Evolutionary conservation across 2,797 vertebrate species (phyloP), one percentile per base, ranked within the genome.

Genomic region (Neostethus bicornis): DNA sequence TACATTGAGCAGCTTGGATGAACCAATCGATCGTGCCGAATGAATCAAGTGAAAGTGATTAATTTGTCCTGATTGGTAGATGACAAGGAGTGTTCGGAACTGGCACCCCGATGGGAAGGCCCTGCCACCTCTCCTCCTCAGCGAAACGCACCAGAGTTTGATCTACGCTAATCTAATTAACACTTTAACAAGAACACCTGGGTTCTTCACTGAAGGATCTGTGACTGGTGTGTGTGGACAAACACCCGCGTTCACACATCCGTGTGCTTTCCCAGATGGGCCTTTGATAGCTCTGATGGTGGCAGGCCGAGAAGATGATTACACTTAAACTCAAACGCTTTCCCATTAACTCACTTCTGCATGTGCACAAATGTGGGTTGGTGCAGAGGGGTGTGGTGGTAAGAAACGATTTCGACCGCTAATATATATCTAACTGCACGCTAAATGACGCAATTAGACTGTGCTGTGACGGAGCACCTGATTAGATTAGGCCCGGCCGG

Each of bases 81-180:
- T 83, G 75, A 74, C 50, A 75, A 79, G 67, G 43, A 59, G 56
- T 59, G 74, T 85, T 82, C 61, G 67, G 75, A 80, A 32, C 42
- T 5, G 37, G 17, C 5, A 63, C 76, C 77, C 83, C 75, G 4
- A 44, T 14, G 75, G 75, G 77, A 75, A 51, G 64, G 66, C 77
- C 73, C 70, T 21, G 12, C 48, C 86, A 81, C 84, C 87, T 83
- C 72, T 58, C 45, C 77, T 86, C 83, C 84, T 83, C 52, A 39
- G 66, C 12, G 70, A 81, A 80, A 49, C 64, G 68, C 77, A 72
- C 72, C 86, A 69, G 58, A n/a, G 77, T 89, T 89, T 91, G 88
- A 92, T 90, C 86, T 75, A 74, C 76, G 55, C 85, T 90, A 89
- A 92, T 92, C 83, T 84, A 92, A 92, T 93, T 91, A 92, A 84